Evolutionary conservation across 2,113 vertebrate genomes (phyloP), one percentile per base, ranked within the genome.

Genomic region (Xiphophorus couchianus): DNA sequence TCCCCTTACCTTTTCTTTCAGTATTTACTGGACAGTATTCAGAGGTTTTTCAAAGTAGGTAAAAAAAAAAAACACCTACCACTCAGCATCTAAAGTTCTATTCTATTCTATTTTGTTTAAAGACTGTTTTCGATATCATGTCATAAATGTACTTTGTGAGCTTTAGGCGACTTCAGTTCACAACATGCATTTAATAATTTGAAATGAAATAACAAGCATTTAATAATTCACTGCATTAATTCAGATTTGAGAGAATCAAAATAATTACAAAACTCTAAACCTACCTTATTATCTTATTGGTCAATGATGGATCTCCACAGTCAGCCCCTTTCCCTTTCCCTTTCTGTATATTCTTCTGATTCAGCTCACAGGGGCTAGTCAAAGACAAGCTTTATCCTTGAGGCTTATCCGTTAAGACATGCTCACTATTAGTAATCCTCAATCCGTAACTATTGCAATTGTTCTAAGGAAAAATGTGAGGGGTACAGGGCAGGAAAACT

Each of bases 401-500:
- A 64, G 77, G 85, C 92, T 94, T 90, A 94, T 93, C 92, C 93
- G 74, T 89, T 93, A 91, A 92, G 83, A 92, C 88, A 91, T 85
- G 80, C 82, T 84, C 66, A 30, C 88, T 71, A 84, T 75, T 85
- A 76, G 78, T 94, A 94, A 94, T 94, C 94, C 91, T 73, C 77
- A 88, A 87, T 91, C 82, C 76, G 74, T 88, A 91, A 77, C 82
- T 65, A 76, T 69, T 88, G 78, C 72, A 58, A 58, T 58, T 58
- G 51, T 80, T 76, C 67, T 73, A 71, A 80, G 39, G 72, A 60
- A 76, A 66, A 70, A 39, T 58, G 19, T 11, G 5, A 10, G n/a
- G 31, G 19, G 14, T 19, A 82, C 51, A 33, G 37, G 72, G 71
- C 19, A 62, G 61, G 33, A 70, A 78, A 71, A 2, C 51, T 58